Conservation (phyloP, 1,140 invertebrate genomes). For the Plectus sambesii region DNA sequence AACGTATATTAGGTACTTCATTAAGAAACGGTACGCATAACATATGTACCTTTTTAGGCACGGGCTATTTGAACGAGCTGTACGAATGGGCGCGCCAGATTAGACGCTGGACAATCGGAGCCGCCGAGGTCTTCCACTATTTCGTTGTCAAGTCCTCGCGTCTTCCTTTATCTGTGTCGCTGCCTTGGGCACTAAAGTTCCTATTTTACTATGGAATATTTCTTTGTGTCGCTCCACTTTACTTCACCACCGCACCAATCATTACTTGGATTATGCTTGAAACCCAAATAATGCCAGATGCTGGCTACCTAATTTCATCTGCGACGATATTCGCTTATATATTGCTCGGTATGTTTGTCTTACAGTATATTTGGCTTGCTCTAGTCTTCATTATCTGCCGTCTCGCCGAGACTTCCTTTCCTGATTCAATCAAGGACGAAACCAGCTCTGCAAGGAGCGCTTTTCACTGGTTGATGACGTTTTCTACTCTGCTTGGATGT, state of each 20-base stretch:
- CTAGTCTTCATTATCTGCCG: slow-evolving; percentile 29
- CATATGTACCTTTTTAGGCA: too few relatives aligned
- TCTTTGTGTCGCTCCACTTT: slow-evolving; percentile 30
- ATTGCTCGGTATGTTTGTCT: slow-evolving; percentile 24
- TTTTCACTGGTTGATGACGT: slow-evolving; percentile 30
- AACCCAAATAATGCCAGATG: slow-evolving; percentile 8
- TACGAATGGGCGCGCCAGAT: slow-evolving; percentile 35
- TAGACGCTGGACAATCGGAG: slow-evolving; percentile 33
- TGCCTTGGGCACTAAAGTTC: slow-evolving; percentile 24
- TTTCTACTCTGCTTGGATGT: slow-evolving; percentile 28
- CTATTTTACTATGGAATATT: slow-evolving; percentile 34
- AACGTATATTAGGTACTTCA: too few relatives aligned
- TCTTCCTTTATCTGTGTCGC: slow-evolving; percentile 20
- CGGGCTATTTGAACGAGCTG: slow-evolving; percentile 27
- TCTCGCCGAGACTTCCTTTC: slow-evolving; percentile 29
- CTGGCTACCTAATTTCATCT: slow-evolving; percentile 23
- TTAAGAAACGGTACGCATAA: too few relatives aligned
- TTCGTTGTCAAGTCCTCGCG: slow-evolving; percentile 30
- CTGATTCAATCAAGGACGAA: slow-evolving; percentile 24
- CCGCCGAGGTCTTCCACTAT: slow-evolving; percentile 36
- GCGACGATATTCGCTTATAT: slow-evolving; percentile 19
- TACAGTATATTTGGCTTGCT: slow-evolving; percentile 32
- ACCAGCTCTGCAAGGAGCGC: slow-evolving; percentile 29
- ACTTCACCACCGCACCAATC: slow-evolving; percentile 23
- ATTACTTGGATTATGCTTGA: slow-evolving; percentile 16